A percentile compares a stretch with the other conserved stretches of the same genome.
phyloP scores from a whole-genome alignment of 1,140 invertebrate genomes.

The Solenopsis invicta region DNA sequence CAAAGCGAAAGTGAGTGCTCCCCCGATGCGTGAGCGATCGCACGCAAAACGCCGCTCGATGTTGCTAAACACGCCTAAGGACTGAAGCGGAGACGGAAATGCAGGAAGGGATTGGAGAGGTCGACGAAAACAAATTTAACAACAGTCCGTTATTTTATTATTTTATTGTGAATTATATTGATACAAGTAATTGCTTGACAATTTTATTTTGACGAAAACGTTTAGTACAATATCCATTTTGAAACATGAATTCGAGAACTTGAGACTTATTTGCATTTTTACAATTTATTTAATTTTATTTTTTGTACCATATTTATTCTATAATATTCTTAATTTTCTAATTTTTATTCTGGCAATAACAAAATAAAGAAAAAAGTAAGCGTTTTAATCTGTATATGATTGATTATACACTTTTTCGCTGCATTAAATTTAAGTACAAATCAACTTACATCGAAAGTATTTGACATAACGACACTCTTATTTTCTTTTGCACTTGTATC shows the following conservation, averaged over 20 bases:
- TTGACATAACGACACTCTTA: neutral
- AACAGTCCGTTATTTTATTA: neutral
- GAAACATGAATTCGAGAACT: neutral
- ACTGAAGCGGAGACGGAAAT: neutral
- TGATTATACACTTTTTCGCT: neutral
- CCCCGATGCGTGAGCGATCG: conserved; percentile 65
- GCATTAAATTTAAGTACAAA: neutral
- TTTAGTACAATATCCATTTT: neutral
- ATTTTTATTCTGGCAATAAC: too few relatives aligned
- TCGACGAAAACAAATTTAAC: neutral
- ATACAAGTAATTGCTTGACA: neutral
- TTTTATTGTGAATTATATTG: neutral
- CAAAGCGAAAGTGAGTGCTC: conserved; percentile 79
- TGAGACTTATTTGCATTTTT: neutral
- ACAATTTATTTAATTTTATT: neutral
- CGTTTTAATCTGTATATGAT: neutral
- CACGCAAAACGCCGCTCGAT: conserved; percentile 48
- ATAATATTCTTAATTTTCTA: too few relatives aligned
- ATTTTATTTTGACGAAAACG: neutral
- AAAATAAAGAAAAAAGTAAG: neutral
- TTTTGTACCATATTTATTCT: neutral
- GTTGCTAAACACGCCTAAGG: conserved; percentile 32
- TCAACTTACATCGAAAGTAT: too few relatives aligned
- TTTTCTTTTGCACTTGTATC: neutral
- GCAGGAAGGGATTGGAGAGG: neutral